Evolutionary conservation across 2,113 vertebrate genomes (phyloP), one percentile per base, ranked within the genome.

Genomic region (Edolisoma coerulescens): DNA sequence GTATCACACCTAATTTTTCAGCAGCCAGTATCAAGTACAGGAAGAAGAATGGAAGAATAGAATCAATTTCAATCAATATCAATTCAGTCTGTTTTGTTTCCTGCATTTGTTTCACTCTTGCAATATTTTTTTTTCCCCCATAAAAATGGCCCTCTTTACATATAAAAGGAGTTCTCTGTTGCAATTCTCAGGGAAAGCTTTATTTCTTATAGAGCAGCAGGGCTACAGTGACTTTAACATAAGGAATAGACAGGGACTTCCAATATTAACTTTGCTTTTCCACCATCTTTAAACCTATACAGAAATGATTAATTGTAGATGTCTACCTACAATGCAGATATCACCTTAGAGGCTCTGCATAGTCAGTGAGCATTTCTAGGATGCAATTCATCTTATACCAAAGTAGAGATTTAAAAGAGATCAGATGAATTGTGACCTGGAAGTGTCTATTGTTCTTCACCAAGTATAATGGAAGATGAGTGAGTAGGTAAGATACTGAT

Each of bases 41-140:
- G 3, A n/a, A 41, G 0, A 71, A 50, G 0, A 84, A 57, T 5
- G 32, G 11, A 50, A 57, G 16, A 75, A 52, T 2, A 76, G 3
- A 75, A 57, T 37, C 27, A n/a, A 70, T 49, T 75, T 24, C 1
- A 71, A 13, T 32, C 8, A 32, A 3, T 41, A 41, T 5, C 12
- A 64, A 11, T 49, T 64, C 24, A 47, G 4, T 53, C 33, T 68
- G 13, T 3, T 91, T 70, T 45, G 7, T 78, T 87, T 70, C 7
- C 59, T 84, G 11, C 3, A 13, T 54, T 69, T 74, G 5, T 78
- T 93, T 61, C 7, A 26, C 11, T 52, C 20, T 35, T 13, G 13
- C 3, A 74, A 8, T 37, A 7, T 39, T 9, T 57, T 64, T 37
- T 30, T 32, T 13, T 1, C 2, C 0, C 11, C 3, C 12, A 23